Evolutionary conservation across 2,113 vertebrate genomes (phyloP).

Genomic region (Ptyas mucosa): DNA sequence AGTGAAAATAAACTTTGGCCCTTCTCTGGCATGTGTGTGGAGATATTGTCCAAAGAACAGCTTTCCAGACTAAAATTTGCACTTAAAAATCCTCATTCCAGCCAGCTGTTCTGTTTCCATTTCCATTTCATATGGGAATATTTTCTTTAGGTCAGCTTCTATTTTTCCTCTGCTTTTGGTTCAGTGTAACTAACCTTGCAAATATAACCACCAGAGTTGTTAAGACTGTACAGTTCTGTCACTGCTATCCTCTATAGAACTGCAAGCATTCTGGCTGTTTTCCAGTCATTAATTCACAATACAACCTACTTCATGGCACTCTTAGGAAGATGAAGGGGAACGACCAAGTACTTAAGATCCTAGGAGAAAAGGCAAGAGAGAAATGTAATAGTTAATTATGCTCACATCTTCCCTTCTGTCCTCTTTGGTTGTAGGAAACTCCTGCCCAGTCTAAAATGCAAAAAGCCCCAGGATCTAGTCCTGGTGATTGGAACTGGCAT

Average conservation of each 20-base stretch:
- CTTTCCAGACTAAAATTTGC: neutral
- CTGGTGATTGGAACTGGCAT: conserved; percentile 94
- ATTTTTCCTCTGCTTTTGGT: neutral
- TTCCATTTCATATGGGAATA: neutral
- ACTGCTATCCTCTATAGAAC: neutral
- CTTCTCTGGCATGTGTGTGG: neutral
- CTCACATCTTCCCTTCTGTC: neutral
- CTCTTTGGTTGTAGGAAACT: conserved; percentile 78
- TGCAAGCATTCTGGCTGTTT: neutral
- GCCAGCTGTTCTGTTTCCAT: neutral
- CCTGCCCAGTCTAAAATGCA: conserved; percentile 91
- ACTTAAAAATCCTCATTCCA: neutral
- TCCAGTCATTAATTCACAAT: neutral
- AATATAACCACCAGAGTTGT: neutral
- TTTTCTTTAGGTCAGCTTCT: neutral
- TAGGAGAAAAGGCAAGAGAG: neutral
- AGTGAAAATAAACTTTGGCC: neutral
- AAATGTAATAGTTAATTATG: neutral
- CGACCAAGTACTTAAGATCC: neutral
- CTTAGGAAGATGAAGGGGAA: neutral
- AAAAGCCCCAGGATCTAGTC: conserved; percentile 88
- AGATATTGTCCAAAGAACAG: neutral
- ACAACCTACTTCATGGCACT: neutral
- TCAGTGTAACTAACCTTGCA: neutral
- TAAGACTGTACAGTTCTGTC: neutral